Evolutionary conservation across 2,888 invertebrate species (phyloP), one percentile per base, ranked within the genome.

Genomic region (Isoperla grammatica): DNA sequence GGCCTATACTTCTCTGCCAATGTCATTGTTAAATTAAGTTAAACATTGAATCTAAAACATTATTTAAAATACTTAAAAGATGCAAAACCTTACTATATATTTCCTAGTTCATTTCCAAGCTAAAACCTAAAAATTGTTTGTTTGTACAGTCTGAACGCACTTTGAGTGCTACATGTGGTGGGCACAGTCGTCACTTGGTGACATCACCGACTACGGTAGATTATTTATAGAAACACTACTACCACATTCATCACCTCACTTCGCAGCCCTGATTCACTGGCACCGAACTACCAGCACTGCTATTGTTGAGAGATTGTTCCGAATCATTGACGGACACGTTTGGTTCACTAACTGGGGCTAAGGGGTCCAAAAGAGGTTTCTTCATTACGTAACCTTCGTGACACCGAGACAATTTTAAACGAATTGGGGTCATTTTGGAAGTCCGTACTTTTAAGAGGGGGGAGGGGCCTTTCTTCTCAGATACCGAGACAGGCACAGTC

Each of bases 351-450:
- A 69, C 69, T 58, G 62, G 54, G 42, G 62, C 65, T 29, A 70
- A 66, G 37, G 74, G 66, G 61, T 73, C 75, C 69, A 56, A 64
- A 65, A 68, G 62, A 55, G 74, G 70, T 37, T 53, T 72, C 65
- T 77, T 78, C 63, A 78, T 74, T 64, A 77, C 76, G 66, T 79
- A 87, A 65, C 92, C 92, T 70, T 88, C 87, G 63, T 88, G 85
- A 69, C 86, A 88, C 65, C 91, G 83, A 54, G 90, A 84, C 66
- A 93, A 73, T 81, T 93, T 93, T 77, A 93, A 82, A 66, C 89
- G 84, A 66, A 93, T 88, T 12, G 91, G 91, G 37, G 87, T 86
- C 67, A 85, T 81, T 76, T 86, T 85, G 60, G 81, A 81, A 63
- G 83, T 80, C 69, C 84, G 81, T 65, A 83, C 78, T 70, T 82